These are phyloP conservation scores for Trichopria drosophilae DNA, from an alignment of 2,888 invertebrate species.

Conservation along the genomic window DNA sequence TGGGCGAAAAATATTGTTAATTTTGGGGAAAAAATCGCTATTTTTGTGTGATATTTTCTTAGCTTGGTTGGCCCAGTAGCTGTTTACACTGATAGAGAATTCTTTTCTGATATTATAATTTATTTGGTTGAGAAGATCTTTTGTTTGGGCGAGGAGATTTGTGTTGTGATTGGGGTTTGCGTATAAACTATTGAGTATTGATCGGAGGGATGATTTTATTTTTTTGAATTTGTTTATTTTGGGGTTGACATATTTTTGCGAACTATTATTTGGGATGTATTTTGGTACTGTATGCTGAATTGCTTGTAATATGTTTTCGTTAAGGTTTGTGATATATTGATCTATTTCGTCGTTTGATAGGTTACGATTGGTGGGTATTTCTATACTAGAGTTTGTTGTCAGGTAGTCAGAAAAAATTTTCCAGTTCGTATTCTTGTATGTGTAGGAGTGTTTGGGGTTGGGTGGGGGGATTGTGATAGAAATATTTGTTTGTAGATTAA, in stretches of 20 bases:
- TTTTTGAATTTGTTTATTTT: constrained; percentile 16
- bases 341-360: constrained; percentile 13
- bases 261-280: background rate
- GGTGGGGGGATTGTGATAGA: too few species aligned
- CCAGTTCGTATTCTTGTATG: too few species aligned
- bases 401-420: too few species aligned
- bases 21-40: too few species aligned
- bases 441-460: too few species aligned
- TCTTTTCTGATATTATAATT: background rate
- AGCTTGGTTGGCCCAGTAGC: too few species aligned
- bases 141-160: background rate
- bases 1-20: too few species aligned
- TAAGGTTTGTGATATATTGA: background rate
- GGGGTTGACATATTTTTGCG: constrained; percentile 14
- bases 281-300: background rate
- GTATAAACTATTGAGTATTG: background rate
- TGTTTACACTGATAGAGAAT: background rate
- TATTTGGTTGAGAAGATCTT: background rate
- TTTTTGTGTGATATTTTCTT: too few species aligned
- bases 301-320: background rate
- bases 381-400: background rate
- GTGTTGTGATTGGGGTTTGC: background rate
- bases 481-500: background rate
- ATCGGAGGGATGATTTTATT: background rate
- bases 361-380: constrained; percentile 9